Conservation (phyloP, 2,113 vertebrate species). For the Polypterus bichir region DNA sequence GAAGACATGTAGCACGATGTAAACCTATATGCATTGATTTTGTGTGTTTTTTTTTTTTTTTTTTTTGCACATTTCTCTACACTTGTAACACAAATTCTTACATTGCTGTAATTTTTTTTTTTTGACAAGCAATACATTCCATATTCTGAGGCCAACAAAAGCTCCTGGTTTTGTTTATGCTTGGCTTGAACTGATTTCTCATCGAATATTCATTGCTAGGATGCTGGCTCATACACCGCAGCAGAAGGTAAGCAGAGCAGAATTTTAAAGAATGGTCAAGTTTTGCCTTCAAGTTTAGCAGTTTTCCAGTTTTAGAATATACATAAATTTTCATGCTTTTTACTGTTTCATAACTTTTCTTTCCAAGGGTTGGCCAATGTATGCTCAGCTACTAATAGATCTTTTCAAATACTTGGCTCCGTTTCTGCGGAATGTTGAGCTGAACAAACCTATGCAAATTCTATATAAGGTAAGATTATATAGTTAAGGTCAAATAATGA, state of each 20-base stretch:
- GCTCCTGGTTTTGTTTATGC: constrained; percentile 96
- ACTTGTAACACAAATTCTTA: too few species aligned
- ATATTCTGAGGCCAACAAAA: constrained; percentile 97
- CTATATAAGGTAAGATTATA: constrained; percentile 81
- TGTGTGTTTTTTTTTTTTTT: too few species aligned
- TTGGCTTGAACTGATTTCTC: constrained; percentile 97
- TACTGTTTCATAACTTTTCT: constrained; percentile 9
- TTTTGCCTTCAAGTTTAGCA: constrained; percentile 26
- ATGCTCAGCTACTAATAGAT: constrained; percentile 91
- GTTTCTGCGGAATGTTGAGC: constrained; percentile 95
- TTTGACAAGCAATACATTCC: constrained; percentile 88
- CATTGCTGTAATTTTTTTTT: constrained; percentile 23
- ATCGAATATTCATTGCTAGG: constrained; percentile 97
- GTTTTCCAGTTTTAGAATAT: constrained; percentile 6
- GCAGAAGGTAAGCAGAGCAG: constrained; percentile 69
- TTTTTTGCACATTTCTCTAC: too few species aligned
- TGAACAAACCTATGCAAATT: constrained; percentile 99
- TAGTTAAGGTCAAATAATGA: too few species aligned
- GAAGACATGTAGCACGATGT: too few species aligned
- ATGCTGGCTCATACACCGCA: constrained; percentile 98
- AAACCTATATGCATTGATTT: too few species aligned
- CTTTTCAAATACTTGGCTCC: constrained; percentile 96
- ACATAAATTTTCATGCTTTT: neutral
- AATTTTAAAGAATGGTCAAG: constrained; percentile 21
- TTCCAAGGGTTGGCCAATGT: constrained; percentile 95